These are phyloP conservation scores for Numida meleagris DNA, from an alignment of 2,113 vertebrate species.

Conservation along the genomic window DNA sequence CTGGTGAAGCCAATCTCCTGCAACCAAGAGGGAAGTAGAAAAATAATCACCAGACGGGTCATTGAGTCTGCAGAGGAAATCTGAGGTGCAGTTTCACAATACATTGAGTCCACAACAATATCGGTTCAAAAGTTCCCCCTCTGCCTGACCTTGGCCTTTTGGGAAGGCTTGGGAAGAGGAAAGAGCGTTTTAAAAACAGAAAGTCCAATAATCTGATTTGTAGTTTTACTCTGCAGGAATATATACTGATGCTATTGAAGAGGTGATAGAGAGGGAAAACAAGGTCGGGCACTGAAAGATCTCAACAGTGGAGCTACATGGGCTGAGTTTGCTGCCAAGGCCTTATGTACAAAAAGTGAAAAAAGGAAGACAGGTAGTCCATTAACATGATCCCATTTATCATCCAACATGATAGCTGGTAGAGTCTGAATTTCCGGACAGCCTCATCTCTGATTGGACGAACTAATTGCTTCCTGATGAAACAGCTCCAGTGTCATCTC, in stretches of 20 bases:
- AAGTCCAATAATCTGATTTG: not conserved
- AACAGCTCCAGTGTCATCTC: not conserved
- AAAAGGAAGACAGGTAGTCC: not conserved
- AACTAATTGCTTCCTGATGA: not conserved
- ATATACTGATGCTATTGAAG: not conserved
- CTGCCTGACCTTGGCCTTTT: constrained; percentile 37
- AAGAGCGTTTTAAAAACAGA: constrained; percentile 15
- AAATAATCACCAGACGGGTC: not conserved
- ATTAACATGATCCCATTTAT: not conserved
- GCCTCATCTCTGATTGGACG: not conserved
- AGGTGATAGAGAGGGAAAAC: not conserved
- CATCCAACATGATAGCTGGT: not conserved
- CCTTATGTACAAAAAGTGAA: not conserved
- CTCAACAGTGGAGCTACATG: not conserved
- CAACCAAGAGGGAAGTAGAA: constrained; percentile 56
- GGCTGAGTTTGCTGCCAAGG: not conserved
- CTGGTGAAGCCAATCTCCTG: constrained; percentile 20
- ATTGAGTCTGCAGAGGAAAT: not conserved
- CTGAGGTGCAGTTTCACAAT: constrained; percentile 53
- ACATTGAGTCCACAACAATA: constrained; percentile 6
- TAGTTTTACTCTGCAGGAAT: not conserved
- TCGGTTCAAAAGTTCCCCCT: constrained; percentile 33
- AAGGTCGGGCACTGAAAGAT: not conserved
- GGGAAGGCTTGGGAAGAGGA: constrained; percentile 26
- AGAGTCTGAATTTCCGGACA: not conserved